phyloP scores from a whole-genome alignment of 2,888 invertebrate species.

The Drosophila phalerata region DNA sequence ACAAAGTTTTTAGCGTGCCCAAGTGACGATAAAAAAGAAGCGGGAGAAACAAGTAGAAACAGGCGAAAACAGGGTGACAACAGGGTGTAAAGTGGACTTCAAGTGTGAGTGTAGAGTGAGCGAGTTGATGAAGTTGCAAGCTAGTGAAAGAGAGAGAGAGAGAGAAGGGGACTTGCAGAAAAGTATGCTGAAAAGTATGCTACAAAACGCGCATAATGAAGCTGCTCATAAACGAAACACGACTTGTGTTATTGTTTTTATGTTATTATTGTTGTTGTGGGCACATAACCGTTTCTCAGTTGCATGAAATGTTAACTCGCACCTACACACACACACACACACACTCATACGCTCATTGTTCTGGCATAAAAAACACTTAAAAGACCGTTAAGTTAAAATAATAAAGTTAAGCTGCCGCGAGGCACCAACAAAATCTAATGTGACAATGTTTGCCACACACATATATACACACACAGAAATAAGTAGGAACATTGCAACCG shows the following conservation, averaged over 20 bases:
- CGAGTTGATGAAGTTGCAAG: neutral
- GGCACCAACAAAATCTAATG: conserved; percentile 77
- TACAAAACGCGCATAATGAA: conserved; percentile 75
- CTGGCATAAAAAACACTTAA: conserved; percentile 77
- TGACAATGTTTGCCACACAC: conserved; percentile 61
- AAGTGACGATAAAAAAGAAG: conserved; percentile 33
- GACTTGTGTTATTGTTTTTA: conserved; percentile 39
- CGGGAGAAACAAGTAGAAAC: neutral
- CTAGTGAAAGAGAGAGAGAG: neutral
- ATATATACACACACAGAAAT: conserved; percentile 21
- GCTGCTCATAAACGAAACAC: conserved; percentile 69
- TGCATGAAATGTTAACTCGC: conserved; percentile 71
- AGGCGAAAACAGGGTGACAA: neutral
- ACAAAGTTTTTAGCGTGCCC: conserved; percentile 61
- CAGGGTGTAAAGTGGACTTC: conserved; percentile 13
- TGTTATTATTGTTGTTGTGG: conserved; percentile 21
- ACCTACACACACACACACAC: conserved; percentile 38
- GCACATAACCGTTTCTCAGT: conserved; percentile 36
- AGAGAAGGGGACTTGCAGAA: neutral
- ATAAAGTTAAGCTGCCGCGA: conserved; percentile 75
- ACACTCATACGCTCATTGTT: conserved; percentile 25
- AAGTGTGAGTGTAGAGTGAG: conserved; percentile 5
- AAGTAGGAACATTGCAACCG: neutral
- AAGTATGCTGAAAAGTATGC: conserved; percentile 60
- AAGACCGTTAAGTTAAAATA: conserved; percentile 80